Evolutionary conservation across 2,797 vertebrate genomes (phyloP).

Genomic region (Echiichthys vipera): DNA sequence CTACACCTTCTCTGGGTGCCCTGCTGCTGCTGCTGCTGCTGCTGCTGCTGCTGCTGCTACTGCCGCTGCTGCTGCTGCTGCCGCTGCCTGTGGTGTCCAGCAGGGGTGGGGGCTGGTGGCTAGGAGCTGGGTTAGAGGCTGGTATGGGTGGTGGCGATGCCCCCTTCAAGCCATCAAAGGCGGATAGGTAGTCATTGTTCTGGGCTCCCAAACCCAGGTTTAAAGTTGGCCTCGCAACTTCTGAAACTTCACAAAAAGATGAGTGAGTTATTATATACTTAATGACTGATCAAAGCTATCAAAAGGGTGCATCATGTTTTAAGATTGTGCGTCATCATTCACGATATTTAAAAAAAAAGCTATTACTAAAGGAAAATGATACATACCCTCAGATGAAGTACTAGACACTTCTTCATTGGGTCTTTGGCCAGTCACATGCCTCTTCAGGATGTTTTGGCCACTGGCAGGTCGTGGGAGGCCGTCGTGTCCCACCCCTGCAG

Average conservation of each 20-base stretch:
- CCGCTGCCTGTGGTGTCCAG: constrained; percentile 41
- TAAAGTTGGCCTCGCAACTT: constrained; percentile 80
- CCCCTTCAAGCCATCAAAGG: constrained; percentile 83
- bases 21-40: constrained; percentile 49
- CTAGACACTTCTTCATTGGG: constrained; percentile 58
- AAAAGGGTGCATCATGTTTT: not conserved
- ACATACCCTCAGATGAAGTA: constrained; percentile 71
- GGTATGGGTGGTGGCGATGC: constrained; percentile 71
- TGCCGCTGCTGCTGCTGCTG: constrained; percentile 50
- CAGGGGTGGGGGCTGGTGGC: constrained; percentile 69
- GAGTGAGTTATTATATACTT: not conserved
- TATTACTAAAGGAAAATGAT: no score
- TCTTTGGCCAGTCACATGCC: constrained; percentile 56
- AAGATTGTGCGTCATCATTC: not conserved
- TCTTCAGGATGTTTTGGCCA: constrained; percentile 63
- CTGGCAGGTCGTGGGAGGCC: constrained; percentile 8
- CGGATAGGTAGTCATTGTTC: constrained; percentile 86
- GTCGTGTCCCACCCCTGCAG: constrained; percentile 45
- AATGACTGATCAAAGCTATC: not conserved
- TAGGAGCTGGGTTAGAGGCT: constrained; percentile 64
- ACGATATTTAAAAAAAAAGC: not conserved
- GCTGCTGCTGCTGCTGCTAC: constrained; percentile 40
- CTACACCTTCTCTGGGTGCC: constrained; percentile 50
- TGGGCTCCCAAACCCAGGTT: constrained; percentile 81
- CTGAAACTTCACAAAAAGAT: constrained; percentile 58